Base-by-base conservation (phyloP, 1,140 invertebrate genomes). In the Brachionus koreanus region DNA sequence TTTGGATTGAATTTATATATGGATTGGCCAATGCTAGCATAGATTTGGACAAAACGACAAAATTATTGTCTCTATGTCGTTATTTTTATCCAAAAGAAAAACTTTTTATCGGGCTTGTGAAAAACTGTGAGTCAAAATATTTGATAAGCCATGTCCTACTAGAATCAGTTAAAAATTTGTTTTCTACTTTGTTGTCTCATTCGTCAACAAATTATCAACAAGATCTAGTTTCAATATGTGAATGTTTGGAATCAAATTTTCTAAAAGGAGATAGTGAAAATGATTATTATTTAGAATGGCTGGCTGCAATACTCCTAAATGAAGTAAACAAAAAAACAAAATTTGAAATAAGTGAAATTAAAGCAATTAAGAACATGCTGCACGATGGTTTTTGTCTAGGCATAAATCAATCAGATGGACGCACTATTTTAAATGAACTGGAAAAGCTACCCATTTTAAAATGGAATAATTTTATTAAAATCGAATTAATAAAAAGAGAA, bases 391-490 rank as follows among this genome's bases (percentile, higher is more conserved):
- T 52, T 52, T 52, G 49, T 52, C 19, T 52, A 52, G 49, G 49
- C 49, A 52, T 52, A 19, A 52, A 52, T 52, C 49, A 52, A 52
- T 19, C 49, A 52, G 49, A n/a, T n/a, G 49, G 49, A 19, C 49
- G 19, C 19, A n/a, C 19, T 23, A 52, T 52, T 52, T 52, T 52
- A n/a, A 52, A 52, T 52, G 19, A n/a, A 52, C 13, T 52, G 6
- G 49, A 52, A 52, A 52, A 52, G 49, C 4, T 52, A 19, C 49
- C 49, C 19, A 52, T 52, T 52, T n/a, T 52, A 52, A 52, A 52
- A 52, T 52, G 49, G 49, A 52, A 52, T n/a, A 52, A 52, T 52
- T 52, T 52, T n/a, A 52, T 52, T 52, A 52, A 52, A 52, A 52
- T 52, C 19, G 49, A 52, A 52, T n/a, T 52, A 52, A n/a, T 52